Evolutionary conservation across 2,888 invertebrate species (phyloP), one percentile per base, ranked within the genome.

Genomic region (Melinopterus prodromus): DNA sequence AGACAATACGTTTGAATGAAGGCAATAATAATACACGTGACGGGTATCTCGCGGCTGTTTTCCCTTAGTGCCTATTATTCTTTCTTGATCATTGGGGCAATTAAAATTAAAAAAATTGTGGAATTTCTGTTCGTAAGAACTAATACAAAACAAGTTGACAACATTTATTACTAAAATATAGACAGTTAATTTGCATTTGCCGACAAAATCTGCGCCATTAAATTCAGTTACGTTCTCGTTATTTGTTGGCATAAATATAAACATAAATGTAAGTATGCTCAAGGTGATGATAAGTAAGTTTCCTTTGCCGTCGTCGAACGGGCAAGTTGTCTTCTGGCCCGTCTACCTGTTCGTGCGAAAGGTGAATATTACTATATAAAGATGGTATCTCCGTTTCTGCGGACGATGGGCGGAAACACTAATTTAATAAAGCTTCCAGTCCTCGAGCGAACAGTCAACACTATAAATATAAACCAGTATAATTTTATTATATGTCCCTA

Each of bases 401-500:
- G 26, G 37, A 36, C 35, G 26, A 74, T 74, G 36, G 37, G 37
- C 74, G 74, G 12, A 35, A 74, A 74, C 74, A 37, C 36, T 37
- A 74, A 74, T 74, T 74, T 74, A 74, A 74, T 74, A 74, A 74
- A 74, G 74, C 37, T n/a, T 35, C 74, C 74, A 37, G 83, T 81
- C 83, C 83, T 84, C 81, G 82, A 77, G 80, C 80, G 78, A 80
- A 80, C 80, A 75, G 82, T 75, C 80, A 78, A 78, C 81, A 77
- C 76, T 77, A 84, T 84, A 84, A 84, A 84, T 85, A 83, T 82
- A 83, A 82, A 81, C 80, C 82, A 80, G 83, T 84, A 84, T 85
- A 82, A 84, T 86, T 86, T 85, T 86, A 85, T 86, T 86, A 86
- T 85, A 83, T 84, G 82, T 80, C 84, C 81, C 82, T 81, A 82